Evolutionary conservation across 2,113 vertebrate species (phyloP), one percentile per base, ranked within the genome.

Genomic region (Corythornis vintsioides): DNA sequence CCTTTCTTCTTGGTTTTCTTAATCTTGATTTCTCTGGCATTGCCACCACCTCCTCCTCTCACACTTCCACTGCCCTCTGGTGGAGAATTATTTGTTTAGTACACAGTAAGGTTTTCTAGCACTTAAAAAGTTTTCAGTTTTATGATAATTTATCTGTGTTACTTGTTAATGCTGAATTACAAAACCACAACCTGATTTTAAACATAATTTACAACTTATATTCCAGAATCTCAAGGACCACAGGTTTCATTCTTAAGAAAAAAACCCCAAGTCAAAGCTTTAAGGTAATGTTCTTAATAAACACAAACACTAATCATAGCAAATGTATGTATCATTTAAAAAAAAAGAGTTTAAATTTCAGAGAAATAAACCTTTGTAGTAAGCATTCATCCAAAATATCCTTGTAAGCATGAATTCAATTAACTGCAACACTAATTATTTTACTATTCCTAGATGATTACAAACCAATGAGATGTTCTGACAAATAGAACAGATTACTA

Each of bases 1-100:
- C 98, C 98, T 94, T 99, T 99, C 96, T 99, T 99, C 97, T 99
- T 99, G 48, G 91, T 96, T 97, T 99, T 99, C 60, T 98, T 99
- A 43, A 98, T 97, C 88, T 98, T 98, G 96, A 99, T 97, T 74
- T 99, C 99, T 93, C 99, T 97, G 88, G 99, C 98, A 71, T 99
- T 99, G 69, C 98, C 93, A 24, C 98, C 98, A 4, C 99, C 98
- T 92, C 97, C 97, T 24, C 95, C 86, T 97, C 98, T 98, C 79
- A 98, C 90, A 28, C 98, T 98, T 94, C 99, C 98, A 81, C 98
- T 98, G 95, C 99, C 99, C 98, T 99, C 99, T 99, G 95, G 86
- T 92, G 93, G 96, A 93, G 47, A 97, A 52, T 50, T 24, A 60
- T 43, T 91, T 88, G 63, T 20, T 96, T 91, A 97, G 72, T 81